A percentile compares a stretch with the other conserved stretches of the same genome.
Conservation (phyloP, 2,113 vertebrate species). For the Thamnophis sirtalis region DNA sequence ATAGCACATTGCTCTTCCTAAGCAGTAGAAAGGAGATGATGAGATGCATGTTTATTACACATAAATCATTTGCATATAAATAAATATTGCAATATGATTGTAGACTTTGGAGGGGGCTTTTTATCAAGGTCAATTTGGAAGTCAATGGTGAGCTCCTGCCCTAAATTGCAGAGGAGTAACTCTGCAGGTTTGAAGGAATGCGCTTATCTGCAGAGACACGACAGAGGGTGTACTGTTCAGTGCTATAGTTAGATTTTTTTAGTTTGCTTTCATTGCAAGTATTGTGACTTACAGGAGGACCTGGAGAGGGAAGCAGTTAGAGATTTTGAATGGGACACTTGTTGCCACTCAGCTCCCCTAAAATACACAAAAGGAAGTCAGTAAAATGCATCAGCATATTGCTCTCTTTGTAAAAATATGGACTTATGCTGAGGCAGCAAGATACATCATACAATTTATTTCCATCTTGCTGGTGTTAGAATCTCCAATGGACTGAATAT, state of each 20-base stretch:
- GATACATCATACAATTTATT: background rate
- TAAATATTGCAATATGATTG: background rate
- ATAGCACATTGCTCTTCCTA: background rate
- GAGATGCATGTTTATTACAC: background rate
- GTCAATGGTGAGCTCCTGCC: background rate
- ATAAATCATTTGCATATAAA: constrained; percentile 4
- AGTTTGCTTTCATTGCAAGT: background rate
- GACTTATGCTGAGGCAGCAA: constrained; percentile 4
- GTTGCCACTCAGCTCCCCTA: background rate
- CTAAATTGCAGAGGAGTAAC: background rate
- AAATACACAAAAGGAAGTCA: background rate
- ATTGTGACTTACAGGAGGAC: background rate
- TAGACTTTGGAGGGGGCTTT: background rate
- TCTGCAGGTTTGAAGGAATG: background rate
- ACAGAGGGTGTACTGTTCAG: background rate
- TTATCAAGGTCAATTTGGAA: constrained; percentile 2
- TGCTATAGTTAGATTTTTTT: background rate
- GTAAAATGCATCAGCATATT: background rate
- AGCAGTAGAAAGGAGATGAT: background rate
- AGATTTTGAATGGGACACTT: background rate
- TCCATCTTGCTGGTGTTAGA: background rate
- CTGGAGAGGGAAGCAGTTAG: background rate
- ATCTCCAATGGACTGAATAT: background rate
- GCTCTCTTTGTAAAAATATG: background rate
- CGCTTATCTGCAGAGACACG: background rate